phyloP scores from a whole-genome alignment of 2,113 vertebrate species.

The Fukomys damarensis region DNA sequence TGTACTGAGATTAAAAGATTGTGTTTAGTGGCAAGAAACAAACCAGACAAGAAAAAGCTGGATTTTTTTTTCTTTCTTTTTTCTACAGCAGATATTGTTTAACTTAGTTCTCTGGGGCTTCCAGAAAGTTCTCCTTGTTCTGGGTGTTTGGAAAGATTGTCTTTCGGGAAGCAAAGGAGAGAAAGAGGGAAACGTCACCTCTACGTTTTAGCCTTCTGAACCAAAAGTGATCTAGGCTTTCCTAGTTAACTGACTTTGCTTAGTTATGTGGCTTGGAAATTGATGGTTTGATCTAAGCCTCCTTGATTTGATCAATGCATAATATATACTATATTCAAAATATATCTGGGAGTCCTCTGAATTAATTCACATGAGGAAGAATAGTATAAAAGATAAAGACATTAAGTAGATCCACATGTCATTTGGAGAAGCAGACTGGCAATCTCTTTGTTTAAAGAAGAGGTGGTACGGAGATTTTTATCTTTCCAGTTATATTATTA shows the following conservation, averaged over 20 bases:
- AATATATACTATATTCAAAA: conserved; percentile 61
- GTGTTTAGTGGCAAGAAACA: conserved; percentile 68
- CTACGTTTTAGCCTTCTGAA: conserved; percentile 39
- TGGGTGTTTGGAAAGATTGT: conserved; percentile 61
- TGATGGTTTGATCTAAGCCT: background rate
- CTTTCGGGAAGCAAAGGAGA: conserved; percentile 68
- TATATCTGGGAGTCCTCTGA: background rate
- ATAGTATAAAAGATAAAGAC: conserved; percentile 20
- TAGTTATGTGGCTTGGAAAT: conserved; percentile 58
- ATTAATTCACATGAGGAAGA: background rate
- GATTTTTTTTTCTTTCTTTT: too few species aligned
- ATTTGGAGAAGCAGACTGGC: background rate
- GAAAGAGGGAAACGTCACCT: conserved; percentile 54
- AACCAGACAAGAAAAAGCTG: conserved; percentile 2
- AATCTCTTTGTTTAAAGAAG: background rate
- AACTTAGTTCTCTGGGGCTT: conserved; percentile 76
- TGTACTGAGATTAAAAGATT: conserved; percentile 67
- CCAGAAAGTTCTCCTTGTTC: conserved; percentile 69
- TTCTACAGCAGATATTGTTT: conserved; percentile 70
- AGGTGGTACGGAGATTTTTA: background rate
- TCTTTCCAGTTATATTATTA: background rate
- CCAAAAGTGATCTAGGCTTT: conserved; percentile 19
- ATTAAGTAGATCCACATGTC: background rate
- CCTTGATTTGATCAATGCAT: conserved; percentile 42
- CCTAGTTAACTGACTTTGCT: conserved; percentile 50